These are phyloP conservation scores for Oreochromis niloticus DNA, from an alignment of 2,113 vertebrate species.

Conservation along the genomic window DNA sequence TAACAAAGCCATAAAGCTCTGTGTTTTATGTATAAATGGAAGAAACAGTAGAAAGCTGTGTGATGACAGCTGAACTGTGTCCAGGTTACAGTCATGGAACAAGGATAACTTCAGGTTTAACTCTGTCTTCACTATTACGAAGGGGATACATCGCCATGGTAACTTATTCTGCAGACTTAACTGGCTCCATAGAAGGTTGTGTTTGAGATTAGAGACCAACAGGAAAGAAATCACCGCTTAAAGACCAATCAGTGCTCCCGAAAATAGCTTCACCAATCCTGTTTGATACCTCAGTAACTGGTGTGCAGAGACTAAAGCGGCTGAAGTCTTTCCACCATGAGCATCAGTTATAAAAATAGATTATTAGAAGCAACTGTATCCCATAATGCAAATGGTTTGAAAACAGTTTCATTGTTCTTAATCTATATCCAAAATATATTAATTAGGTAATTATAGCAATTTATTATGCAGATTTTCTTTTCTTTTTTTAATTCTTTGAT, in stretches of 20 bases:
- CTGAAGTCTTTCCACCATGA: background rate
- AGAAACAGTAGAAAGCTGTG: background rate
- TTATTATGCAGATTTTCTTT: background rate
- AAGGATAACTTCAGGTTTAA: background rate
- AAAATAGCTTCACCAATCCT: background rate
- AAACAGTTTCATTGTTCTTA: background rate
- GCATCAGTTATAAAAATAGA: background rate
- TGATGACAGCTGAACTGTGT: background rate
- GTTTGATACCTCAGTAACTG: background rate
- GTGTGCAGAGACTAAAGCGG: background rate
- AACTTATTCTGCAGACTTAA: background rate
- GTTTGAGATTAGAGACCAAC: background rate
- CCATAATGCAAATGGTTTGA: background rate
- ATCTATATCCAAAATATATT: background rate
- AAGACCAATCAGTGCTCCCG: background rate
- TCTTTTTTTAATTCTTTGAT: background rate
- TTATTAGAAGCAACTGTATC: background rate
- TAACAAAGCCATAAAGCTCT: background rate
- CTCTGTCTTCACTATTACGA: background rate
- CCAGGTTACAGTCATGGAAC: background rate
- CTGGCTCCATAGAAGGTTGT: background rate
- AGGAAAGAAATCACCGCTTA: accelerated
- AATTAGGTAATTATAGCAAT: background rate
- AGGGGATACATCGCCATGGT: background rate
- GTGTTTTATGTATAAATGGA: background rate